These are phyloP conservation scores for Nematostella vectensis DNA, from an alignment of 92 coral and sea anemone species.

Conservation along the genomic window DNA sequence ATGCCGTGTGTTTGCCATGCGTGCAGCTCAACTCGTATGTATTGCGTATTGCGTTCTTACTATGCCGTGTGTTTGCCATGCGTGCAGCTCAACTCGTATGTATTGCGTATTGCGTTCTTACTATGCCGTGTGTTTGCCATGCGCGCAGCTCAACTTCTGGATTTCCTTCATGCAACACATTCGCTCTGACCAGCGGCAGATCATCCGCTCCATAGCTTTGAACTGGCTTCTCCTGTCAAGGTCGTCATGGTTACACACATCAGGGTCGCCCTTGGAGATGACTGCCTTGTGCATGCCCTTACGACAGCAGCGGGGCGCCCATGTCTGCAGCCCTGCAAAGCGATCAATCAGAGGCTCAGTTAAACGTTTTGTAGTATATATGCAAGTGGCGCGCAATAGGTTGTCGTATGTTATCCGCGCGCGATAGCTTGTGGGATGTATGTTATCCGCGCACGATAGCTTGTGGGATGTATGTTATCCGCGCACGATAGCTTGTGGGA, in stretches of 20 bases:
- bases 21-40: too few species aligned
- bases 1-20: too few species aligned
- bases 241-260: slow-evolving; percentile 61
- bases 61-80: too few species aligned
- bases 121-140: slow-evolving; percentile 70
- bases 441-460: too few species aligned
- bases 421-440: too few species aligned
- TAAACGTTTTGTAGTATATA: background rate
- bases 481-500: too few species aligned
- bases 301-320: slow-evolving; percentile 60
- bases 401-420: background rate
- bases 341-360: background rate
- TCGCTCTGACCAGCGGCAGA: slow-evolving; percentile 64
- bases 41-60: too few species aligned
- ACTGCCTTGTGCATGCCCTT: slow-evolving; percentile 48
- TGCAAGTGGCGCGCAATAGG: background rate
- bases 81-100: too few species aligned
- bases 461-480: too few species aligned
- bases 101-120: too few species aligned
- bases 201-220: slow-evolving; percentile 23
- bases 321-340: background rate
- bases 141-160: slow-evolving; percentile 50
- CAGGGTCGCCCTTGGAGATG: slow-evolving; percentile 5
- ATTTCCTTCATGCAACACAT: slow-evolving; percentile 62
- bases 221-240: slow-evolving; percentile 47